Evolutionary conservation across 2,113 vertebrate species (phyloP).

Genomic region (Noturus placidus): DNA sequence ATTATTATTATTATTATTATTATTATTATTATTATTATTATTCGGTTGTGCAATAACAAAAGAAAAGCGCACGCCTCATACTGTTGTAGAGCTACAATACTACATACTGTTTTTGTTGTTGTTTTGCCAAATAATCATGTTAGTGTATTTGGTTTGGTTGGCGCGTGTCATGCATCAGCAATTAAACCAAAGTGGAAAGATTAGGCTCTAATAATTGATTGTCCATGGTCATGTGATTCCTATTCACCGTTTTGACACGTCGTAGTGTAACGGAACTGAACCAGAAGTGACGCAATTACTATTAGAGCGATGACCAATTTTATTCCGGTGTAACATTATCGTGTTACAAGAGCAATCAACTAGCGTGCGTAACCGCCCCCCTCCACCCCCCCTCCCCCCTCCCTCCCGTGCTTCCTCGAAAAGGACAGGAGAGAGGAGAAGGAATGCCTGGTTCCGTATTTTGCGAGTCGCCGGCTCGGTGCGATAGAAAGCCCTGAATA

Average conservation of each 20-base stretch:
- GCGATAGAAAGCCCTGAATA: constrained; percentile 89
- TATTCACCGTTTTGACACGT: neutral
- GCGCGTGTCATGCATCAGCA: neutral
- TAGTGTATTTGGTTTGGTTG: neutral
- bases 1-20: neutral
- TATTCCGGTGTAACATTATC: constrained; percentile 1
- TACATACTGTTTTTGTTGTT: neutral
- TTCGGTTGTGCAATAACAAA: neutral
- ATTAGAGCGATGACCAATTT: neutral
- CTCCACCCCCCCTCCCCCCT: too few species aligned
- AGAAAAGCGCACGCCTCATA: neutral
- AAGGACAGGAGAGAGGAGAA: constrained; percentile 5
- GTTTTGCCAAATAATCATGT: neutral
- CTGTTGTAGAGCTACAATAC: too few species aligned
- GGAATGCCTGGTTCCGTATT: constrained; percentile 76
- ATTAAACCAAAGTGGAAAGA: neutral
- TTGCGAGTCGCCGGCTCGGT: constrained; percentile 78
- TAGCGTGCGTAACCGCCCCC: neutral
- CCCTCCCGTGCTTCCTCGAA: neutral
- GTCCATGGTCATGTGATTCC: neutral
- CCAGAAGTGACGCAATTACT: constrained; percentile 5
- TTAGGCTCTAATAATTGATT: neutral
- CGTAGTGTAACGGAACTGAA: neutral
- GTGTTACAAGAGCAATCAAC: neutral
- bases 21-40: neutral